phyloP scores from a whole-genome alignment of 2,888 invertebrate species.

The Trichacis sp. region DNA sequence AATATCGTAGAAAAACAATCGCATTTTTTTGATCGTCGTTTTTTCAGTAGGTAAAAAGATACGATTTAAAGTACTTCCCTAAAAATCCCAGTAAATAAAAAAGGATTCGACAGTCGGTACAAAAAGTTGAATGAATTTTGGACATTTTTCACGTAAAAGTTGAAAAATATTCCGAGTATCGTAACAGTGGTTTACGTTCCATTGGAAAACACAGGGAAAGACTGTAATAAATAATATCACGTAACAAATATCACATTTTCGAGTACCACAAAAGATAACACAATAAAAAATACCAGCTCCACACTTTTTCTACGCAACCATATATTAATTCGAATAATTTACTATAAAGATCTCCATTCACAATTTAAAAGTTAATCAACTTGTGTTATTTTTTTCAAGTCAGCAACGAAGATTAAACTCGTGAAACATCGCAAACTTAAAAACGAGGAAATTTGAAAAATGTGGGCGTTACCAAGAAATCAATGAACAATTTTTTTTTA shows the following conservation, averaged over 20 bases:
- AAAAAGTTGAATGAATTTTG: too few species aligned
- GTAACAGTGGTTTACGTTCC: too few species aligned
- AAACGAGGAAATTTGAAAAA: background rate
- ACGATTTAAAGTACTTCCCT: background rate
- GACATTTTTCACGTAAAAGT: background rate
- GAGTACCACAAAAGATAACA: background rate
- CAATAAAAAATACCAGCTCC: too few species aligned
- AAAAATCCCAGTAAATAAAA: too few species aligned
- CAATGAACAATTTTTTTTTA: background rate
- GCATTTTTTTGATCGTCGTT: background rate
- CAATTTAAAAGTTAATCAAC: too few species aligned
- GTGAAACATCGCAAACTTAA: background rate
- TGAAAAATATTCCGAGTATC: background rate
- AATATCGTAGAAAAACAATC: conserved; percentile 22
- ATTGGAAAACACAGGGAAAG: background rate
- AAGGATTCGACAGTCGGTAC: too few species aligned
- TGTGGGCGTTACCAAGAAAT: background rate
- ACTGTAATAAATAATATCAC: background rate
- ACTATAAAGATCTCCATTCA: too few species aligned
- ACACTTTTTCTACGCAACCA: too few species aligned
- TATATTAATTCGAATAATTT: too few species aligned
- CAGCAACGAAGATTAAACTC: too few species aligned
- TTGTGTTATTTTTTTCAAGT: too few species aligned
- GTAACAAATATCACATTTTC: background rate
- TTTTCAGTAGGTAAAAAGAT: background rate